phyloP scores from a whole-genome alignment of 2,888 invertebrate species.

The Xestia sexstrigata region DNA sequence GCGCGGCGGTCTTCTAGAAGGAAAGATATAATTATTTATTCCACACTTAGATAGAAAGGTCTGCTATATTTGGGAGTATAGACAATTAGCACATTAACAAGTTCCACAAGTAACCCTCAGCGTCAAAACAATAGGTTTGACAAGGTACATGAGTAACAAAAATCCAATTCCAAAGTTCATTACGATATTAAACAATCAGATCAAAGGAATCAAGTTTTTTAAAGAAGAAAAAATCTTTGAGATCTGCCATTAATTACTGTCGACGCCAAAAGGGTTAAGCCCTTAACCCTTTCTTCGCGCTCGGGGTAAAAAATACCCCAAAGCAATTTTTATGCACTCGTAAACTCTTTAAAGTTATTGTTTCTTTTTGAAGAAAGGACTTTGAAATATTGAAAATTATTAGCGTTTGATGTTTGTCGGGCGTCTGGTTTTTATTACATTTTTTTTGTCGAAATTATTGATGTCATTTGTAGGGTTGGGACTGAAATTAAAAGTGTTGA shows the following conservation, averaged over 20 bases:
- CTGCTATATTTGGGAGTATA: background rate
- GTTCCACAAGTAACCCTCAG: background rate
- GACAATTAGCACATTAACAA: background rate
- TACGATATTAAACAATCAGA: constrained; percentile 77
- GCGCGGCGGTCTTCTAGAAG: no score
- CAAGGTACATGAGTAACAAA: background rate
- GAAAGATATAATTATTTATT: no score
- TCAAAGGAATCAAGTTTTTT: constrained; percentile 79
- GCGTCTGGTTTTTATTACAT: constrained; percentile 61
- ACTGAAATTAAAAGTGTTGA: constrained; percentile 42
- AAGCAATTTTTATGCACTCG: constrained; percentile 84
- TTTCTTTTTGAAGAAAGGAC: constrained; percentile 85
- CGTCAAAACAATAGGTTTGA: constrained; percentile 7
- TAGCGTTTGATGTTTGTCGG: constrained; percentile 84
- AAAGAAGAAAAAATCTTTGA: constrained; percentile 77
- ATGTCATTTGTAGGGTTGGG: constrained; percentile 58
- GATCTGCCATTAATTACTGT: constrained; percentile 86
- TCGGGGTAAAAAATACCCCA: constrained; percentile 78
- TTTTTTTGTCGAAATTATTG: constrained; percentile 52
- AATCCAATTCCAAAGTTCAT: constrained; percentile 66
- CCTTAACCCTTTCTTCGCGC: constrained; percentile 82
- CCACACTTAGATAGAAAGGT: no score
- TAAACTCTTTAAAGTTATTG: constrained; percentile 87
- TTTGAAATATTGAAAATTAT: constrained; percentile 88
- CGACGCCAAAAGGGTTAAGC: constrained; percentile 84